A percentile compares a stretch with the other conserved stretches of the same genome.
Evolutionary conservation across 2,797 vertebrate genomes (phyloP).

Genomic region (Pyrocephalus nanus): DNA sequence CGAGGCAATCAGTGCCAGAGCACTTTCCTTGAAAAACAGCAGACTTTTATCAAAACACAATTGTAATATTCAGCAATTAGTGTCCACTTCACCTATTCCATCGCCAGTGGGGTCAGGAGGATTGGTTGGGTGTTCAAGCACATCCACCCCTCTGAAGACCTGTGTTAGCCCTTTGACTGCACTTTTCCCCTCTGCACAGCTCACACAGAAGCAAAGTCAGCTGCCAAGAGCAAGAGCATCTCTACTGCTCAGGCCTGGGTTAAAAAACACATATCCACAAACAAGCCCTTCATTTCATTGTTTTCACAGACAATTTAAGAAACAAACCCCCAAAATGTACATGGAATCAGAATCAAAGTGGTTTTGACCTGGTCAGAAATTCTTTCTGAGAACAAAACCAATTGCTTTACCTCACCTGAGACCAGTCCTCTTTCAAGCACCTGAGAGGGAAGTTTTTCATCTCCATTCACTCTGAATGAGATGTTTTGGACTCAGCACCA

Average conservation of each 20-base stretch:
- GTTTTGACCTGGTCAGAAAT: not conserved
- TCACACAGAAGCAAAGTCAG: not conserved
- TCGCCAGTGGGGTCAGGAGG: not conserved
- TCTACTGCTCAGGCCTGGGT: not conserved
- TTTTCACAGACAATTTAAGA: not conserved
- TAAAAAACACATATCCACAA: not conserved
- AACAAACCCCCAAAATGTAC: not conserved
- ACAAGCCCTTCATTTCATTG: not conserved
- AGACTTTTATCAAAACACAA: conserved; percentile 16
- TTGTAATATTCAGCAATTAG: conserved; percentile 24
- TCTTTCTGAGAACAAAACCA: not conserved
- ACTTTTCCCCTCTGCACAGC: not conserved
- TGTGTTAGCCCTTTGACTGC: not conserved
- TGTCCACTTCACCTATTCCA: conserved; percentile 18
- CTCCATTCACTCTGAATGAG: not conserved
- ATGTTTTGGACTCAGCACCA: not conserved
- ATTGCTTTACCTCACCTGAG: not conserved
- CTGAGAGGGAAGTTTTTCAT: not conserved
- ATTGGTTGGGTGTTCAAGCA: not conserved
- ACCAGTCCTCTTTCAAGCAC: not conserved
- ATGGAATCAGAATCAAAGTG: not conserved
- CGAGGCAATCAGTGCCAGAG: not conserved
- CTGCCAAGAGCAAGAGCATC: not conserved
- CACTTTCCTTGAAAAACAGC: conserved; percentile 6
- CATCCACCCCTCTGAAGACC: not conserved